Base-by-base conservation (phyloP, 2,113 vertebrate genomes). In the Forbesichthys papilliferus region DNA sequence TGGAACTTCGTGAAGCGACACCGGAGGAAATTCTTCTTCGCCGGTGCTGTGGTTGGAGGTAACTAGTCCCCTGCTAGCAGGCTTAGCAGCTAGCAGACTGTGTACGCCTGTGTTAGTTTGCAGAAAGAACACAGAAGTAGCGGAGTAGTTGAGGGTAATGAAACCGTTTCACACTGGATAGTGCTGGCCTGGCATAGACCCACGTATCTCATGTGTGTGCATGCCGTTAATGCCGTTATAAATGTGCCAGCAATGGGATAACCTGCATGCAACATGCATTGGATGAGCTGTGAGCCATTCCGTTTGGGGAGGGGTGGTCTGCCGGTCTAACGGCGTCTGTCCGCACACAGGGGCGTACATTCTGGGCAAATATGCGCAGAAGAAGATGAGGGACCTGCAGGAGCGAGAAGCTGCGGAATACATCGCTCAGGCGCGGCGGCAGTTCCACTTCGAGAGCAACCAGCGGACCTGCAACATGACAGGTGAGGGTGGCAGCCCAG, bases 391-490 rank as follows among this genome's bases (percentile, higher is more conserved):
- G 90, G 95, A 97, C 86, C 93, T 98, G 33, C 96, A 98, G 77
- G 98, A 99, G 79, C 92, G 83, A 69, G 96, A 99, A 80, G 95
- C 96, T n/a, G 92, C 93, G 5, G 96, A 97, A 78, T 98, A 97
- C 85, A 97, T 99, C 0, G 91, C 95, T 59, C 97, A 98, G 75
- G 95, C 97, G 4, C 85, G 97, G 48, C 87, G 96, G 14, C 97
- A 98, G 42, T 96, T 96, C 85, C 98, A 98, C 87, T 99, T 99
- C 77, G 96, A 99, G 80, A 99, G 96, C 85, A 99, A 99, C 89
- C 98, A 97, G 87, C 94, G 98, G 77, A 99, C 97, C 0, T 99
- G 98, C 91, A 99, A 98, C 87, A 97, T 99, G 96, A 99, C 97
- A 14, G 98, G 97, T 98, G 18, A 82, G 91, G 14, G 16, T 11